A percentile compares a stretch with the other conserved stretches of the same genome.
These are phyloP conservation scores for Caradrina clavipalpis DNA, from an alignment of 2,888 invertebrate genomes.

Conservation along the genomic window DNA sequence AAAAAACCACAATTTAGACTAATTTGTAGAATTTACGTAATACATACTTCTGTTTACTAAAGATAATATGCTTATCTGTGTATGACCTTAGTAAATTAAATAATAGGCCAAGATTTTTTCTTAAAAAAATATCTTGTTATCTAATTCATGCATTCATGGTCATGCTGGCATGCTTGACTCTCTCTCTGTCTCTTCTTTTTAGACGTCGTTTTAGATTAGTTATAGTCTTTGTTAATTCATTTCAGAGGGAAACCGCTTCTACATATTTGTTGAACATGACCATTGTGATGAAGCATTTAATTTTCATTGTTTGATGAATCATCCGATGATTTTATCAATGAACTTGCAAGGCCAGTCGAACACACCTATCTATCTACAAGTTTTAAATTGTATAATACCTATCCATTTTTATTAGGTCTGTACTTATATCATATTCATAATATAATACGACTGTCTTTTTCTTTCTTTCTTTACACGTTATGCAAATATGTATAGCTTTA, in stretches of 20 bases:
- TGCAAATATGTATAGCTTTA: background rate
- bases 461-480: background rate
- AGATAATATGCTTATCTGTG: conserved; percentile 29
- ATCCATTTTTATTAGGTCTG: conserved; percentile 7
- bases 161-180: background rate
- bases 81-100: conserved; percentile 26
- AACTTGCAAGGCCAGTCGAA: conserved; percentile 18
- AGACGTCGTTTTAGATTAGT: background rate
- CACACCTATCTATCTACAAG: background rate
- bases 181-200: background rate
- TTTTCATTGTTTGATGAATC: conserved; percentile 13
- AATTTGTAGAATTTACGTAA: background rate
- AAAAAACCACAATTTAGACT: background rate
- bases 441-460: no score
- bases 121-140: background rate
- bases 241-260: conserved; percentile 2
- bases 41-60: conserved; percentile 19
- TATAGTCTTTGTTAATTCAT: background rate
- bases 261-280: background rate
- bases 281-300: background rate
- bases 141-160: background rate
- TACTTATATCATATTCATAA: background rate
- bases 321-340: conserved; percentile 5
- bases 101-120: conserved; percentile 15
- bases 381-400: background rate